phyloP scores from a whole-genome alignment of 2,888 invertebrate species.

The Yponomeuta malinellus region DNA sequence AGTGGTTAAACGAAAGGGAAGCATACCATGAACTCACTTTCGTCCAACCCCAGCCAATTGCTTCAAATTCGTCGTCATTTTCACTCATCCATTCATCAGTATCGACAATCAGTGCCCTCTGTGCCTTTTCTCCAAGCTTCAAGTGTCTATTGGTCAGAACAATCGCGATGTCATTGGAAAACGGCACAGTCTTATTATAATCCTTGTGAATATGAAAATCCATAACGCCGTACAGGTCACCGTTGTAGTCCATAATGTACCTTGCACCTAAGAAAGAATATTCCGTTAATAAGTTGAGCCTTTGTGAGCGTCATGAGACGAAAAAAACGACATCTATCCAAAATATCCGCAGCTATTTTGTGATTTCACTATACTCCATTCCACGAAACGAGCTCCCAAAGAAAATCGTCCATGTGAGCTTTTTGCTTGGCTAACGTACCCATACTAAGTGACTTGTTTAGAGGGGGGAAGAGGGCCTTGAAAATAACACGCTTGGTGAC shows the following conservation, averaged over 20 bases:
- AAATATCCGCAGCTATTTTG: too few relatives aligned
- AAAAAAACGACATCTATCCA: too few relatives aligned
- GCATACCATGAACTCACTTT: constrained; percentile 29
- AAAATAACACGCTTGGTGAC: too few relatives aligned
- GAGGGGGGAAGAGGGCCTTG: too few relatives aligned
- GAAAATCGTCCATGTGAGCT: too few relatives aligned
- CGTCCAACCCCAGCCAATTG: constrained; percentile 55
- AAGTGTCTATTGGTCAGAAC: constrained; percentile 38
- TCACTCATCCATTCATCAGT: constrained; percentile 42
- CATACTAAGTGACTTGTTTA: too few relatives aligned
- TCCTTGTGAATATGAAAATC: constrained; percentile 36
- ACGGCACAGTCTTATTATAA: constrained; percentile 36
- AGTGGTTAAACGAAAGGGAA: neutral
- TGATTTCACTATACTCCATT: too few relatives aligned
- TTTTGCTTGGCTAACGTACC: too few relatives aligned
- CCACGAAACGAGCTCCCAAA: too few relatives aligned
- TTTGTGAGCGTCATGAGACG: too few relatives aligned
- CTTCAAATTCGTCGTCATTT: constrained; percentile 33
- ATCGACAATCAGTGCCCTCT: constrained; percentile 41
- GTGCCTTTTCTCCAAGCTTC: constrained; percentile 28
- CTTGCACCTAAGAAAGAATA: neutral
- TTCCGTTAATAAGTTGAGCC: too few relatives aligned
- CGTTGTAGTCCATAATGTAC: constrained; percentile 26
- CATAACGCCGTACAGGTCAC: constrained; percentile 30
- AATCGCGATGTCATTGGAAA: constrained; percentile 50